Percentiles rank a stretch among this genome's conserved stretches.
Evolutionary conservation across 2,797 vertebrate species (phyloP).

Genomic region (Psittacula derbiana): DNA sequence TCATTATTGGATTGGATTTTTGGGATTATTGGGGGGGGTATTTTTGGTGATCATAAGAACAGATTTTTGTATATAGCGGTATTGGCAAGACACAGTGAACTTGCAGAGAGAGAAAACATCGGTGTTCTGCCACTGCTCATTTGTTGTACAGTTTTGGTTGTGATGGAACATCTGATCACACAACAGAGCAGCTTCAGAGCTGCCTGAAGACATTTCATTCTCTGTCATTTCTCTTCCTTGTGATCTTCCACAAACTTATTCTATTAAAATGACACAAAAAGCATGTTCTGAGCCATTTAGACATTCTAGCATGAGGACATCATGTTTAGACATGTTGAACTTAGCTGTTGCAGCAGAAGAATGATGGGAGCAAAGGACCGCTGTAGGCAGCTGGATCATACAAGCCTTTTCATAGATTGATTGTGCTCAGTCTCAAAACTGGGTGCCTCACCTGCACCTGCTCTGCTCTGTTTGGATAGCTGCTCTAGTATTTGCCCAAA

Average conservation of each 20-base stretch:
- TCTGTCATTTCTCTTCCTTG: background rate
- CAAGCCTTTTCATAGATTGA: background rate
- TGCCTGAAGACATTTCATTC: background rate
- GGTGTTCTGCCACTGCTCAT: background rate
- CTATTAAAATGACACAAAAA: background rate
- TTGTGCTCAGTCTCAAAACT: background rate
- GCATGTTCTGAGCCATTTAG: background rate
- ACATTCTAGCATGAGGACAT: background rate
- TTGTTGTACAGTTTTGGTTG: background rate
- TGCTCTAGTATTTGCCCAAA: constrained; percentile 15
- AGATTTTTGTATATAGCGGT: background rate
- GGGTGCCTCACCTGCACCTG: background rate
- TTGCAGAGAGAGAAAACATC: background rate
- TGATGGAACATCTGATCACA: background rate
- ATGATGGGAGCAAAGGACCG: background rate
- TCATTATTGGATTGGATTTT: too few relatives aligned
- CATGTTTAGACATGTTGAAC: background rate
- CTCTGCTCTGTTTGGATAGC: constrained; percentile 11
- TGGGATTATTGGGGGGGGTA: background rate
- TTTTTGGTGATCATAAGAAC: background rate
- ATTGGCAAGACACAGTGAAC: background rate
- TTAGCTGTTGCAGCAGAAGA: background rate
- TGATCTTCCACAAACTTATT: background rate
- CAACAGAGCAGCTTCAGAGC: background rate
- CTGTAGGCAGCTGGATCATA: background rate